Percentiles rank a stretch among this genome's conserved stretches.
These are phyloP conservation scores for Paralichthys olivaceus DNA, from an alignment of 2,113 vertebrate species.

Conservation along the genomic window DNA sequence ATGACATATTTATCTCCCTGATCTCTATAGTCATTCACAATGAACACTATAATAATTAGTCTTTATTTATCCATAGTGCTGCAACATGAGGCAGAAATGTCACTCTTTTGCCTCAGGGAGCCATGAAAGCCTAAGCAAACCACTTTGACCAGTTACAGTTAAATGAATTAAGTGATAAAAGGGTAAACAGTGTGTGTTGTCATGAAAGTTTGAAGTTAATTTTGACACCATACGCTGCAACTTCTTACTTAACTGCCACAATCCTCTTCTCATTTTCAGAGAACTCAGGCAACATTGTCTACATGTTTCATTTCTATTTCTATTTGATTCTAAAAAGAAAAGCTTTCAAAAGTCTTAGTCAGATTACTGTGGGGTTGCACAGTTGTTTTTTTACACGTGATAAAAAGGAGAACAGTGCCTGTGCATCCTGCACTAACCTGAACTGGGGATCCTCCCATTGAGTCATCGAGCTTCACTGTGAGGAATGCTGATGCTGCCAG, in stretches of 20 bases:
- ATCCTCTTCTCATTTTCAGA: background rate
- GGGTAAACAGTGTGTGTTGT: background rate
- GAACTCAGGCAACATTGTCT: background rate
- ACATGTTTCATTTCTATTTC: too few species aligned
- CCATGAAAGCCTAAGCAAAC: background rate
- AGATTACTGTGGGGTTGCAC: background rate
- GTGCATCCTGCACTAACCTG: slow-evolving; percentile 70
- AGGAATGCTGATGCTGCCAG: slow-evolving; percentile 81
- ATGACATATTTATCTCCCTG: background rate
- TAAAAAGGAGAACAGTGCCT: background rate
- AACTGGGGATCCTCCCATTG: slow-evolving; percentile 83
- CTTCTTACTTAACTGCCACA: background rate
- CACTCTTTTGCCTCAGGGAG: background rate
- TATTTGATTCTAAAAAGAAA: too few species aligned
- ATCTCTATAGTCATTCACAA: background rate
- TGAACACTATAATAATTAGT: background rate
- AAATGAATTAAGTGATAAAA: background rate
- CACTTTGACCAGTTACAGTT: background rate
- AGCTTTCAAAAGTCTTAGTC: too few species aligned
- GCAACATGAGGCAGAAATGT: background rate
- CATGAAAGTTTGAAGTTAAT: background rate
- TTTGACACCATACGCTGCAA: background rate
- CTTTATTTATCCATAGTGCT: background rate
- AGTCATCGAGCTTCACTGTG: slow-evolving; percentile 83
- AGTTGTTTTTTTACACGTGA: background rate